A percentile compares a stretch with the other conserved stretches of the same genome.
Conservation (phyloP, 2,113 vertebrate genomes). For the Pagrus major region DNA sequence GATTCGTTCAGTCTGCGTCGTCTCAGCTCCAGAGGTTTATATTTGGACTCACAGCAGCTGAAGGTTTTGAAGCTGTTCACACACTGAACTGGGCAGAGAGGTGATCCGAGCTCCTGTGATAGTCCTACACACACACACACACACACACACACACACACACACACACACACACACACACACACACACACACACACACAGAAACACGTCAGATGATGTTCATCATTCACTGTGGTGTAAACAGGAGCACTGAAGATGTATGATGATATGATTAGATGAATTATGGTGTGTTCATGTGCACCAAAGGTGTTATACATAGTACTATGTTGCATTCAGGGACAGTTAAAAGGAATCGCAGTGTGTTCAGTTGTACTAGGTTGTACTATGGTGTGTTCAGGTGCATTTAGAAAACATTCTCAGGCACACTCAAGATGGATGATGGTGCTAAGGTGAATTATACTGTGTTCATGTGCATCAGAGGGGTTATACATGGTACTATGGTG, state of each 20-base stretch:
- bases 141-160: constrained; percentile 38
- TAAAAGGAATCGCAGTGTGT: background rate
- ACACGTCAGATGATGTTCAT: background rate
- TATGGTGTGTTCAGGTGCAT: background rate
- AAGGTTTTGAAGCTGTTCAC: constrained; percentile 91
- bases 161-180: constrained; percentile 58
- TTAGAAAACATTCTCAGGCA: too few relatives aligned
- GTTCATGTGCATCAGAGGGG: too few relatives aligned
- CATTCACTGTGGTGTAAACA: too few relatives aligned
- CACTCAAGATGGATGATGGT: too few relatives aligned
- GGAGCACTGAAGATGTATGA: too few relatives aligned
- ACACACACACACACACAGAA: constrained; percentile 8
- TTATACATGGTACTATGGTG: too few relatives aligned
- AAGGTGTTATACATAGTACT: background rate
- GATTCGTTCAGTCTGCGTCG: too few relatives aligned
- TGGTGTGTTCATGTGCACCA: background rate
- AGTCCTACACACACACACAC: constrained; percentile 84
- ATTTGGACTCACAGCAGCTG: constrained; percentile 90
- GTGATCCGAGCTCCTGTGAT: constrained; percentile 93
- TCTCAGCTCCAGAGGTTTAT: background rate
- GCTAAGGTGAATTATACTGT: too few relatives aligned
- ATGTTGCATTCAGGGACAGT: background rate
- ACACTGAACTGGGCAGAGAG: constrained; percentile 88
- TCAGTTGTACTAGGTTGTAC: background rate
- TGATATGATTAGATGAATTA: background rate